Conservation (phyloP, 2,888 invertebrate genomes). For the Rhagonycha fulva region DNA sequence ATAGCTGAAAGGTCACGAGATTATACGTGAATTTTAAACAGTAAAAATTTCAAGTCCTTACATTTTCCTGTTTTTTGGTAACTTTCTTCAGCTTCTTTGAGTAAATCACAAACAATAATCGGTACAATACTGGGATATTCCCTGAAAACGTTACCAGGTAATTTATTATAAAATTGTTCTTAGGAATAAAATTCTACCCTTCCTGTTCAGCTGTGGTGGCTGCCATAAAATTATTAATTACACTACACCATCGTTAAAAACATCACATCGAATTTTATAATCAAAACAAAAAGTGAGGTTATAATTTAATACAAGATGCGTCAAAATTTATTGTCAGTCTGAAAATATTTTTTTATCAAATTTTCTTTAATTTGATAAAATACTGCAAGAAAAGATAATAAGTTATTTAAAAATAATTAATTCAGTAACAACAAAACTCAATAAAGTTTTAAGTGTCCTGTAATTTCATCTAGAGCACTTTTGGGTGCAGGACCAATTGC, state of each 20-base stretch:
- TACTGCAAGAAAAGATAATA: not conserved
- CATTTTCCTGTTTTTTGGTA: conserved; percentile 36
- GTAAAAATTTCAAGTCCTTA: conserved; percentile 24
- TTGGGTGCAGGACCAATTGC: conserved; percentile 91
- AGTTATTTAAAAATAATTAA: not conserved
- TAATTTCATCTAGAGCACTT: conserved; percentile 76
- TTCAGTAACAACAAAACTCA: conserved; percentile 55
- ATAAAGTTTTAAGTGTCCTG: conserved; percentile 85
- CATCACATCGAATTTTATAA: not conserved
- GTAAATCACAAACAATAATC: conserved; percentile 17
- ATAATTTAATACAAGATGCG: not conserved
- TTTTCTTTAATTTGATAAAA: not conserved
- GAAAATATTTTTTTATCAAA: too few species aligned
- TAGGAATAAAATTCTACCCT: not conserved
- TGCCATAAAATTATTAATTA: not conserved
- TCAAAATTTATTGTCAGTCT: too few species aligned
- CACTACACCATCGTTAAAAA: not conserved
- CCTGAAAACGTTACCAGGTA: not conserved
- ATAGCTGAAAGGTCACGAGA: too few species aligned
- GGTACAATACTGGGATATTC: not conserved
- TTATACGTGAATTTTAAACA: not conserved
- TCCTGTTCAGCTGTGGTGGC: not conserved
- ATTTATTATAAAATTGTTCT: not conserved
- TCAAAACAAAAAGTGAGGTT: not conserved
- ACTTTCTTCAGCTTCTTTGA: conserved; percentile 36